phyloP scores from a whole-genome alignment of 2,888 invertebrate species.

The Papilio gigon region DNA sequence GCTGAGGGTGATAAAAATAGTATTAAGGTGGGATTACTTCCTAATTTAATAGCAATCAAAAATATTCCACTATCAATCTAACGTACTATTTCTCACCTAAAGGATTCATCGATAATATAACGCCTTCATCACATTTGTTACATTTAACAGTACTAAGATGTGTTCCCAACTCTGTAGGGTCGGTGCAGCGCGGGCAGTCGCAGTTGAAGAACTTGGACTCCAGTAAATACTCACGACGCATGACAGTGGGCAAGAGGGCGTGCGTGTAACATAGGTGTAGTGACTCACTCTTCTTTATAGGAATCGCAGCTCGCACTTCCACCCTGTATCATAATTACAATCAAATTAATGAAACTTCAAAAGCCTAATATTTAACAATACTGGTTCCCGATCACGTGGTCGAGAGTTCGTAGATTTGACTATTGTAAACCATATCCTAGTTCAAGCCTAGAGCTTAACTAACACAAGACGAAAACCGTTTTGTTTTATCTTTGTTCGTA shows the following conservation, averaged over 20 bases:
- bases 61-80: background rate
- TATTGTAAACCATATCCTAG: too few relatives aligned
- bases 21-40: background rate
- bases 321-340: conserved; percentile 74
- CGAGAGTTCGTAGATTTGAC: too few relatives aligned
- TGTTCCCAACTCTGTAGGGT: conserved; percentile 91
- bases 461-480: too few relatives aligned
- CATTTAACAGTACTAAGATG: conserved; percentile 91
- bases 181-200: conserved; percentile 87
- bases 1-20: too few relatives aligned
- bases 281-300: conserved; percentile 84
- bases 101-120: conserved; percentile 85
- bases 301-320: conserved; percentile 85
- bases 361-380: too few relatives aligned
- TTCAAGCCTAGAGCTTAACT: too few relatives aligned
- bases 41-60: background rate
- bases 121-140: conserved; percentile 87
- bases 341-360: too few relatives aligned
- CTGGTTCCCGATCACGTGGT: too few relatives aligned
- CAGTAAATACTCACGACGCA: conserved; percentile 86
- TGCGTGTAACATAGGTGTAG: conserved; percentile 90
- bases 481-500: too few relatives aligned
- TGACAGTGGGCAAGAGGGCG: conserved; percentile 86
- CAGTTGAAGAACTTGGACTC: conserved; percentile 92
- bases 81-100: conserved; percentile 77